phyloP scores from a whole-genome alignment of 1,140 invertebrate genomes.

The Colletes gigas region DNA sequence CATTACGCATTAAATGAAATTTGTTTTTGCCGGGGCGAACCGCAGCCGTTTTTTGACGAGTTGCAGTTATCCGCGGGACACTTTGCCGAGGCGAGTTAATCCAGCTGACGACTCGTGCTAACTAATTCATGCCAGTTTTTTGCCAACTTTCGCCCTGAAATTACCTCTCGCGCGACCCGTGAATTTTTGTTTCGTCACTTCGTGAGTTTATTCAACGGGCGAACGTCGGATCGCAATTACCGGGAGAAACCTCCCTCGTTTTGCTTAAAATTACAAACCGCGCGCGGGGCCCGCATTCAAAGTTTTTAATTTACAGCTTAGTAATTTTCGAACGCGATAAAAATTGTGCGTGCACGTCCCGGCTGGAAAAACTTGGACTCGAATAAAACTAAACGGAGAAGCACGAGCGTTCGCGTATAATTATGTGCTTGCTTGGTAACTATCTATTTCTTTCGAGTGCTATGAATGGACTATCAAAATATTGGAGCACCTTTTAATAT shows the following conservation, averaged over 20 bases:
- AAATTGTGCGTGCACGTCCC: no score
- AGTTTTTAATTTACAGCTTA: no score
- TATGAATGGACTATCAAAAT: no score
- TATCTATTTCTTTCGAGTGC: no score
- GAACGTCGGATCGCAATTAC: slow-evolving; percentile 11
- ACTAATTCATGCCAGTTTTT: slow-evolving; percentile 59
- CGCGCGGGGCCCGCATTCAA: no score
- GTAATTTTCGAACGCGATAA: no score
- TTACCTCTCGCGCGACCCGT: slow-evolving; percentile 45
- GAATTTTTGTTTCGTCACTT: slow-evolving; percentile 45
- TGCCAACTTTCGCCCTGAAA: slow-evolving; percentile 59
- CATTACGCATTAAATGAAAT: slow-evolving; percentile 63
- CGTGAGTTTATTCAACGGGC: slow-evolving; percentile 24
- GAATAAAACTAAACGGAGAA: no score
- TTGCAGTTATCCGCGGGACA: slow-evolving; percentile 45
- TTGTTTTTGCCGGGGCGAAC: slow-evolving; percentile 44
- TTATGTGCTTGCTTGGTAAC: no score
- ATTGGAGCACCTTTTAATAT: no score
- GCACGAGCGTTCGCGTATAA: no score
- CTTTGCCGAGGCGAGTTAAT: slow-evolving; percentile 37
- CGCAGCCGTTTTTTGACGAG: slow-evolving; percentile 38
- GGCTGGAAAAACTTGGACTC: no score
- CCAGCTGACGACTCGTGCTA: slow-evolving; percentile 49
- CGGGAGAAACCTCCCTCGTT: background rate
- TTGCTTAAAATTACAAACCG: background rate